Base-by-base conservation (phyloP, 2,113 vertebrate species). In the Ramphastos sulfuratus region DNA sequence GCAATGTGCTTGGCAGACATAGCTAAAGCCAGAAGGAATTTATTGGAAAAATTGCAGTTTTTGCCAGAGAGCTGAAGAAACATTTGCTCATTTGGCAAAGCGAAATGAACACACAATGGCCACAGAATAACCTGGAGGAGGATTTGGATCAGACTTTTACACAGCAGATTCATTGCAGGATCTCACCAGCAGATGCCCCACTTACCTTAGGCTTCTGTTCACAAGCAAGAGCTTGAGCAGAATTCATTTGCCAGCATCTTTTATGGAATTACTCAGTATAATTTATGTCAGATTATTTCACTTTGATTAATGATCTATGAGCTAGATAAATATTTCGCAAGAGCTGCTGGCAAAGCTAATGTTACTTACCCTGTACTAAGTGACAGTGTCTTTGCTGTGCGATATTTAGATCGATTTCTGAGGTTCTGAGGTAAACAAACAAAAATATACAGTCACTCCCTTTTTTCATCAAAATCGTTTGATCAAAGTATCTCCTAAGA, bases 181-280 rank as follows among this genome's bases (percentile, higher is more conserved):
- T 65, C 82, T 94, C 23, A 2, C 93, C 96, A 95, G 87, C 7
- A 97, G 96, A 60, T 95, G 96, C 83, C 94, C 63, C 66, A 76
- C 95, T 95, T 75, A 60, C 46, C 69, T 82, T 39, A 78, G 48
- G 58, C 50, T 85, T 92, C 63, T 56, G 4, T 14, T 90, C 37
- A 44, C 37, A 69, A 64, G 48, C 16, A 52, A 52, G 50, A 52
- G 12, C 25, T 69, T 23, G 10, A 23, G 1, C 7, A 18, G 7
- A 79, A 9, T 2, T 33, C 33, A 27, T 70, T 66, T 87, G n/a
- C 87, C 60, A 92, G 59, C 48, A 65, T 19, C n/a, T 59, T 2
- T 20, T 48, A 72, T 0, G 9, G 27, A 86, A 92, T 37, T 81
- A 35, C 48, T 89, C 35, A 46, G 6, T 54, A 16, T 63, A 73